Evolutionary conservation across 2,113 vertebrate species (phyloP).

Genomic region (Pluvianellus socialis): DNA sequence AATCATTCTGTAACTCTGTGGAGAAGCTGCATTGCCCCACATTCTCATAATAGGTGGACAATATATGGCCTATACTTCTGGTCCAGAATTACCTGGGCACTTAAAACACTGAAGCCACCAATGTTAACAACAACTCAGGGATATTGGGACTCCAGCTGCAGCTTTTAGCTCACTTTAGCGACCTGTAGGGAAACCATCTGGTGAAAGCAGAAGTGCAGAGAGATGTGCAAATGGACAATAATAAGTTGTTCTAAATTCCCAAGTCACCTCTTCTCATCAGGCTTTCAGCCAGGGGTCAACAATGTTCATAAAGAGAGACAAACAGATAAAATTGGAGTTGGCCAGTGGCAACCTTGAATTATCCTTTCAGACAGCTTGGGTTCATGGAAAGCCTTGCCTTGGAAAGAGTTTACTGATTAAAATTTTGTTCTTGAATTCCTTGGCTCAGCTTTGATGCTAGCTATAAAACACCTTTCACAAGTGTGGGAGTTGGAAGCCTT

Average conservation of each 20-base stretch:
- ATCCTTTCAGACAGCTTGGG: not conserved
- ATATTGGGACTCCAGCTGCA: not conserved
- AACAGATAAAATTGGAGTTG: not conserved
- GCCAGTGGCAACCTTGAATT: not conserved
- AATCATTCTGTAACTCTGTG: not conserved
- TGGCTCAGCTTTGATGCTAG: not conserved
- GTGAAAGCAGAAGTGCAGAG: not conserved
- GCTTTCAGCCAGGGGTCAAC: not conserved
- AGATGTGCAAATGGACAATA: not conserved
- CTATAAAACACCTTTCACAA: not conserved
- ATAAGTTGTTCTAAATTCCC: not conserved
- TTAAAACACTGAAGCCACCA: not conserved
- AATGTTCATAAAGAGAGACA: not conserved
- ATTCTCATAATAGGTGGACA: not conserved
- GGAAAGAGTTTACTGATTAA: not conserved
- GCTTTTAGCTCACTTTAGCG: not conserved
- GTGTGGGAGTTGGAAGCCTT: slow-evolving; percentile 1
- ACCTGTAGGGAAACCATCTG: not conserved
- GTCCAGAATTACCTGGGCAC: not conserved
- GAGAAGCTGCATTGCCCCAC: not conserved
- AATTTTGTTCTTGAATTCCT: not conserved
- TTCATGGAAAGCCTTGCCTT: not conserved
- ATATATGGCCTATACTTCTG: not conserved
- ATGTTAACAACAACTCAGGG: not conserved
- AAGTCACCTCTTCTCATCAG: not conserved